A percentile compares a stretch with the other conserved stretches of the same genome.
Evolutionary conservation across 92 coral and sea anemone genomes (phyloP).

Genomic region (Hydrozoanthus gracilis): DNA sequence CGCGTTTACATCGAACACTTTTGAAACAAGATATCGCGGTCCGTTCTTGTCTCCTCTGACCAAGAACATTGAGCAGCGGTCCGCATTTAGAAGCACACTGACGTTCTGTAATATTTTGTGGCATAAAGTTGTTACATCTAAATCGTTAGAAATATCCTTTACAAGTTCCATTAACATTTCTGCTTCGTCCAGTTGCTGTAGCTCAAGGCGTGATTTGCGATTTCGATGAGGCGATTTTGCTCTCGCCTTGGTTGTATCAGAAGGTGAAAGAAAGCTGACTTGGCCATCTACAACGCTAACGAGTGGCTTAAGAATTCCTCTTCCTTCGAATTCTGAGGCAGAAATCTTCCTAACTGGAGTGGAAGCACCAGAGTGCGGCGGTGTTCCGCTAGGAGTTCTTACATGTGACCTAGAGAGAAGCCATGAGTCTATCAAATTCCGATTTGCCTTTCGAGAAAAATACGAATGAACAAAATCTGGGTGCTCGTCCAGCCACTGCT

Average conservation of each 20-base stretch:
- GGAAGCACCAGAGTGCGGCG: conserved; percentile 98
- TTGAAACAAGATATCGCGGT: conserved; percentile 94
- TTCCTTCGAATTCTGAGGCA: conserved; percentile 97
- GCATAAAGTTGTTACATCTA: conserved; percentile 92
- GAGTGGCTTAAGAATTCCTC: conserved; percentile 97
- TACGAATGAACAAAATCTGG: conserved; percentile 99
- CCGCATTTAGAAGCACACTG: conserved; percentile 95
- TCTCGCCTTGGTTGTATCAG: conserved; percentile 74
- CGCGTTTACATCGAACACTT: conserved; percentile 98
- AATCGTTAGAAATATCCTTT: conserved; percentile 97
- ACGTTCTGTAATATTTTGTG: conserved; percentile 99
- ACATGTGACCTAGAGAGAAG: conserved; percentile 89
- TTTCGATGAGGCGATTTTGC: conserved; percentile 84
- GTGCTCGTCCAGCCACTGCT: conserved; percentile 97
- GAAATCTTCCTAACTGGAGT: conserved; percentile 99
- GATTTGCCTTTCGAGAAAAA: conserved; percentile 96
- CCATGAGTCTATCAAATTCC: conserved; percentile 92
- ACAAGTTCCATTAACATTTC: conserved; percentile 99
- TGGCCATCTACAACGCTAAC: conserved; percentile 98
- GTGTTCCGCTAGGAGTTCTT: conserved; percentile 96
- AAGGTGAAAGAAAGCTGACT: conserved; percentile 93
- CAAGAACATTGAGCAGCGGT: conserved; percentile 97
- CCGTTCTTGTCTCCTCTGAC: conserved; percentile 96
- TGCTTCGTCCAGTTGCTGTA: conserved; percentile 96
- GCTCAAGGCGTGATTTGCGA: conserved; percentile 95